Percentiles rank a stretch among this genome's conserved stretches.
Conservation (phyloP, 92 coral and sea anemone species). For the Scolanthus callimorphus region DNA sequence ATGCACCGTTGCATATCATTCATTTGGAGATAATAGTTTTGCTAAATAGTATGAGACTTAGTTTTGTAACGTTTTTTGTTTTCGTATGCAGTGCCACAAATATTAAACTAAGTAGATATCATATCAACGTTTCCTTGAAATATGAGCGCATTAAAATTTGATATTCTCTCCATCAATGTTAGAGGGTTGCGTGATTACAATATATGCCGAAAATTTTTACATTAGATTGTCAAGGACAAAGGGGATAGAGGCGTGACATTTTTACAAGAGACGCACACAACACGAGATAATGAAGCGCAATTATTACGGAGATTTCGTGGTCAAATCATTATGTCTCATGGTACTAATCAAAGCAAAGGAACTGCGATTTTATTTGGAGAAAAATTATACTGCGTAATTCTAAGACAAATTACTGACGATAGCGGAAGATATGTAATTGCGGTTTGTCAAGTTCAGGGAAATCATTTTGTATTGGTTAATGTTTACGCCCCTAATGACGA, state of each 20-base stretch:
- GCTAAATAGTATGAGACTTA: too few species aligned
- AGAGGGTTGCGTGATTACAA: slow-evolving; percentile 20
- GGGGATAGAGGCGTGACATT: not conserved
- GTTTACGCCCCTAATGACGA: too few species aligned
- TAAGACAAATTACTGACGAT: not conserved
- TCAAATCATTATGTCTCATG: slow-evolving; percentile 6
- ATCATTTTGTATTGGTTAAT: not conserved
- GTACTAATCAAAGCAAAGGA: slow-evolving; percentile 23
- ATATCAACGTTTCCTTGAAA: too few species aligned
- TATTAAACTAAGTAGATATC: too few species aligned
- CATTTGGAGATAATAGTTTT: too few species aligned
- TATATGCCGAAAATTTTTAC: slow-evolving; percentile 9
- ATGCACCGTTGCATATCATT: too few species aligned
- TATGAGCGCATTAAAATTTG: too few species aligned
- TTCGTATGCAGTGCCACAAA: too few species aligned
- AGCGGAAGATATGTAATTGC: not conserved
- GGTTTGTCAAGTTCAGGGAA: not conserved
- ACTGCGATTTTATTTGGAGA: slow-evolving; percentile 9
- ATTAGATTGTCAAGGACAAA: too few species aligned
- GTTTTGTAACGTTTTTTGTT: too few species aligned
- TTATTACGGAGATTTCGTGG: not conserved
- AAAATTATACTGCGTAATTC: not conserved
- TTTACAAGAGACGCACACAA: slow-evolving; percentile 1
- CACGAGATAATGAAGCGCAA: not conserved
- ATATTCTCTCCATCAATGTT: slow-evolving; percentile 18